These are phyloP conservation scores for Euphydryas editha DNA, from an alignment of 2,888 invertebrate genomes.

Conservation along the genomic window DNA sequence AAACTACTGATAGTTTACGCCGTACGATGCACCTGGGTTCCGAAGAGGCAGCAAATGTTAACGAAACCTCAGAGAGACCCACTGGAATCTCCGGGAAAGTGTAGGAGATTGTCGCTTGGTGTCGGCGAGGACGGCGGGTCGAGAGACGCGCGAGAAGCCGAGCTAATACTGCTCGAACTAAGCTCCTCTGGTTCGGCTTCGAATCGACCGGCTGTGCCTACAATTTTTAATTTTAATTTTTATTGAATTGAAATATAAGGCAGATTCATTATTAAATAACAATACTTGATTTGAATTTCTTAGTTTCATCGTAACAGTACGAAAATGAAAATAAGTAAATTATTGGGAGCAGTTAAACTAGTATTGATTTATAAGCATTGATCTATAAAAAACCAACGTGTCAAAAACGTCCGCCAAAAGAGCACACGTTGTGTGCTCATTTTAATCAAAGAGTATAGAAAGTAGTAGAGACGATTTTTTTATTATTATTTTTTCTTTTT, in stretches of 20 bases:
- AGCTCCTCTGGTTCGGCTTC: conserved; percentile 89
- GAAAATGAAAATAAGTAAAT: too few species aligned
- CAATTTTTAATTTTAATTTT: conserved; percentile 36
- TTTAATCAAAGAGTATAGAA: too few species aligned
- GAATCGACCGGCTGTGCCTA: conserved; percentile 77
- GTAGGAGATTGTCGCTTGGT: conserved; percentile 89
- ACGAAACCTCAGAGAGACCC: conserved; percentile 70
- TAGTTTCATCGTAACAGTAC: too few species aligned
- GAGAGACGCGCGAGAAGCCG: conserved; percentile 90
- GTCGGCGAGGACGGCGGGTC: conserved; percentile 89
- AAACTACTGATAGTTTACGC: neutral
- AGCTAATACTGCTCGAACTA: conserved; percentile 93
- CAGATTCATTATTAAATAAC: too few species aligned
- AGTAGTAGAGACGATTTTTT: too few species aligned
- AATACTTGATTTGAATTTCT: too few species aligned
- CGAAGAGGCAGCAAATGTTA: conserved; percentile 42
- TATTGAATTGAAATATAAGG: neutral
- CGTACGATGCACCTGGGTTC: conserved; percentile 30
- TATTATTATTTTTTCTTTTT: too few species aligned
- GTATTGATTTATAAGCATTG: too few species aligned
- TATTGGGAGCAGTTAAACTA: too few species aligned
- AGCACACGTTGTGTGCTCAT: too few species aligned
- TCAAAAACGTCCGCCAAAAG: too few species aligned
- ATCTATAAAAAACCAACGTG: too few species aligned
- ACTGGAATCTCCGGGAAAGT: conserved; percentile 91